phyloP scores from a whole-genome alignment of 1,140 invertebrate species.

The Cotesia chilonis region DNA sequence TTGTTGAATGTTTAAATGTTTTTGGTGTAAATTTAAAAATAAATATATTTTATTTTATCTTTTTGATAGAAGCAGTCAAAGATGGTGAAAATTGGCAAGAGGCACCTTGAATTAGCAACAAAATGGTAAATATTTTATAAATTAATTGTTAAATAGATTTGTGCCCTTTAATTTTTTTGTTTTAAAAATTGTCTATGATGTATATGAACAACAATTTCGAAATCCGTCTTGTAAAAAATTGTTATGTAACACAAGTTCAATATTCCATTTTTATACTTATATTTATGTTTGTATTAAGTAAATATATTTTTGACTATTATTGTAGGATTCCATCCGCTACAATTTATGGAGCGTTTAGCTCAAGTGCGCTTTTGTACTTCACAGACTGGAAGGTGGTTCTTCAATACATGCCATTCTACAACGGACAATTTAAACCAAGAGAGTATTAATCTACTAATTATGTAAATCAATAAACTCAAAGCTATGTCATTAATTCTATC shows the following conservation, averaged over 20 bases:
- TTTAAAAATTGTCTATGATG: not conserved
- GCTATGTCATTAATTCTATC: conserved; percentile 36
- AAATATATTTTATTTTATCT: not conserved
- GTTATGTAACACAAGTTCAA: not conserved
- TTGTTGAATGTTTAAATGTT: not conserved
- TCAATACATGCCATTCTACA: conserved; percentile 78
- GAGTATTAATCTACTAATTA: conserved; percentile 47
- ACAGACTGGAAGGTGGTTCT: conserved; percentile 81
- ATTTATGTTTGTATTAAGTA: not conserved
- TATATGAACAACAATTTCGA: not conserved
- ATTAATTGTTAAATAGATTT: conserved; percentile 9
- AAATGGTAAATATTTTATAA: conserved; percentile 42
- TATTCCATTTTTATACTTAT: not conserved
- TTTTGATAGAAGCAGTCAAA: not conserved
- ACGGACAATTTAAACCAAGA: conserved; percentile 73
- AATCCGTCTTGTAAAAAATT: no score
- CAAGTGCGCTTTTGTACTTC: conserved; percentile 71
- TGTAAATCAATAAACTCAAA: conserved; percentile 13
- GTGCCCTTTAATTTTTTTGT: not conserved
- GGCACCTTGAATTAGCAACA: conserved; percentile 39
- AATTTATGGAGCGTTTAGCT: conserved; percentile 71
- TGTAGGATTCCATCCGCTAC: conserved; percentile 61
- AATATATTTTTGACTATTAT: conserved; percentile 9
- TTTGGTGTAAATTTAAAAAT: not conserved
- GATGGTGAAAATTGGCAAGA: conserved; percentile 34